These are phyloP conservation scores for Sisyra terminalis DNA, from an alignment of 2,888 invertebrate genomes.

Conservation along the genomic window DNA sequence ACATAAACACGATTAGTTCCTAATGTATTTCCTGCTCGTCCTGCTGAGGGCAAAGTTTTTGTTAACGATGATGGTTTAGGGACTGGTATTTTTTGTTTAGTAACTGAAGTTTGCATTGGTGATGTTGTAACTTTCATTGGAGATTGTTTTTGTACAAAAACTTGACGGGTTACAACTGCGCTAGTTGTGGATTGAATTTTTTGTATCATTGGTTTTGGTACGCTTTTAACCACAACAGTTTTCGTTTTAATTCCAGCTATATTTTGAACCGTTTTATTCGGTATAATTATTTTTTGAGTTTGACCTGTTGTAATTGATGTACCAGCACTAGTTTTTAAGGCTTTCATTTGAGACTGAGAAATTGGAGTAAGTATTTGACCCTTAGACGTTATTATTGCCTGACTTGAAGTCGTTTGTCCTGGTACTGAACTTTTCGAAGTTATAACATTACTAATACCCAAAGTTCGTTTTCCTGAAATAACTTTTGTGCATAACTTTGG, in stretches of 20 bases:
- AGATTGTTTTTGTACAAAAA: slow-evolving; percentile 8
- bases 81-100: slow-evolving; percentile 1
- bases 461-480: slow-evolving; percentile 12
- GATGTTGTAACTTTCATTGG: slow-evolving; percentile 15
- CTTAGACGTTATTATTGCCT: slow-evolving; percentile 22
- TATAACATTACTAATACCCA: slow-evolving; percentile 12
- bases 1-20: background rate
- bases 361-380: slow-evolving; percentile 24
- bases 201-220: slow-evolving; percentile 24
- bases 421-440: slow-evolving; percentile 31
- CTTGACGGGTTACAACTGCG: background rate
- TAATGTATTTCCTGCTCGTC: background rate
- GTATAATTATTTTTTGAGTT: slow-evolving; percentile 12
- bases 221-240: slow-evolving; percentile 25
- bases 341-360: slow-evolving; percentile 24
- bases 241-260: slow-evolving; percentile 15
- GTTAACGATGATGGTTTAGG: background rate
- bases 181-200: slow-evolving; percentile 19
- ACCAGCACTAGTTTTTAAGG: slow-evolving; percentile 21
- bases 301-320: slow-evolving; percentile 14
- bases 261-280: slow-evolving; percentile 5
- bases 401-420: slow-evolving; percentile 25
- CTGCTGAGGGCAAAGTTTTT: slow-evolving; percentile 5
- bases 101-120: slow-evolving; percentile 8
- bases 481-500: slow-evolving; percentile 25